Evolutionary conservation across 1,140 invertebrate genomes (phyloP), one percentile per base, ranked within the genome.

Genomic region (Conus ventricosus): DNA sequence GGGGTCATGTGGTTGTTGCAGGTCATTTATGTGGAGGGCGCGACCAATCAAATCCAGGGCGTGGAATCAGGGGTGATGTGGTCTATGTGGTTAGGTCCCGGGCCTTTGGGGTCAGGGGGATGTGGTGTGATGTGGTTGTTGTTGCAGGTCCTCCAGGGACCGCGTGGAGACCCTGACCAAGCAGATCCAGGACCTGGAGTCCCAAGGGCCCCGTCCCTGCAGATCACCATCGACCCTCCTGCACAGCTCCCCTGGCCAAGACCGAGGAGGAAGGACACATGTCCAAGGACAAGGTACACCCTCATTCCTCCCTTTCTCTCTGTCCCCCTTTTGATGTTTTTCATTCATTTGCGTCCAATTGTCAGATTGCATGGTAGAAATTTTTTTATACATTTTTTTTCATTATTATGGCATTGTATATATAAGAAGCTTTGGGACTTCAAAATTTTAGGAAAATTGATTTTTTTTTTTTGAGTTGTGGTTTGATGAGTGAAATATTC

Each of bases 151-250:
- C 93, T 98, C 4, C 97, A 98, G 95, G n/a, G 98, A 99, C 91
- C 97, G 97, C 85, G 96, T 97, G 90, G 98, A 98, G 3, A 95
- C 95, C 15, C 97, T 98, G 95, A 96, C 95, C 11, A 96, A 97
- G 81, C 97, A 97, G 5, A 96, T 97, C 84, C 96, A 97, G 0
- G 97, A 97, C 89, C 95, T 98, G 23, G 98, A 99, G 94, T 97
- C 98, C 95, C 39, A 84, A 96, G 98, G 90, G 97, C 97, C 91
- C 96, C 97, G 39, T 98, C 97, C 0, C 94, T 97, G 10, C 97
- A 98, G 94, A 96, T 97, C n/a, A 98, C 98, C 0, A 97, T 99
- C 82, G 98, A 99, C 92, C 97, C 98, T 92, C 97, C 95, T 99
- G 57, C 98, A 97, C 91, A 95, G 96, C n/a, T 96, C 97, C 97